Base-by-base conservation (phyloP, 2,113 vertebrate genomes). In the Passer montanus region DNA sequence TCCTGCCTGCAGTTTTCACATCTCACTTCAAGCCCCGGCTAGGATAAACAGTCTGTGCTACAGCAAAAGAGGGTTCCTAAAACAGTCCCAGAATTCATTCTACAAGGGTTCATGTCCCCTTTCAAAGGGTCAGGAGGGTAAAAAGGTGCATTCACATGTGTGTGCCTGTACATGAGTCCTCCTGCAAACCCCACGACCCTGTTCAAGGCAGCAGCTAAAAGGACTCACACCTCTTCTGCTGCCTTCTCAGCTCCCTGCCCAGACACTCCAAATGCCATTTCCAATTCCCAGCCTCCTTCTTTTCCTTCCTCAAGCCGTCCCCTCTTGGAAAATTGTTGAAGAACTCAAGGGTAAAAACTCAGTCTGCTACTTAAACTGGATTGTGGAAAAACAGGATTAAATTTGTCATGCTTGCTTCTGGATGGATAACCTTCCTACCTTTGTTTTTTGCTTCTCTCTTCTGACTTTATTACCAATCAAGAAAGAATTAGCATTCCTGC, bases 401-500 rank as follows among this genome's bases (percentile, higher is more conserved):
- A 89, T 75, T 77, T 84, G 27, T 68, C 37, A 47, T 11, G 21
- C 49, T 73, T 66, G 33, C 15, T 58, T 58, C 27, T 37, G 69
- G 55, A 91, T 22, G n/a, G 35, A 52, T 53, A 84, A 77, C 66
- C 56, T 81, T 43, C 46, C 37, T 24, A 55, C n/a, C 69, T 87
- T 15, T 22, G 12, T 4, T 52, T 68, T 76, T 63, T n/a, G 8
- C 64, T 85, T 80, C 58, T 81, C 27, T 82, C 43, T 41, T 81
- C 87, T 39, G 73, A 87, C 16, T 91, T 88, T 56, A 81, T 79
- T 84, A 73, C 28, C 39, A 77, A 81, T 87, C 35, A 84, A 78
- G 83, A 84, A 68, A 94, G 46, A 96, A 94, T 59, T 69, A 75
- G 31, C 39, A 58, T 91, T 92, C 81, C 60, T 77, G 49, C 59